Base-by-base conservation (phyloP, 2,797 vertebrate genomes). In the Cossypha heuglini region DNA sequence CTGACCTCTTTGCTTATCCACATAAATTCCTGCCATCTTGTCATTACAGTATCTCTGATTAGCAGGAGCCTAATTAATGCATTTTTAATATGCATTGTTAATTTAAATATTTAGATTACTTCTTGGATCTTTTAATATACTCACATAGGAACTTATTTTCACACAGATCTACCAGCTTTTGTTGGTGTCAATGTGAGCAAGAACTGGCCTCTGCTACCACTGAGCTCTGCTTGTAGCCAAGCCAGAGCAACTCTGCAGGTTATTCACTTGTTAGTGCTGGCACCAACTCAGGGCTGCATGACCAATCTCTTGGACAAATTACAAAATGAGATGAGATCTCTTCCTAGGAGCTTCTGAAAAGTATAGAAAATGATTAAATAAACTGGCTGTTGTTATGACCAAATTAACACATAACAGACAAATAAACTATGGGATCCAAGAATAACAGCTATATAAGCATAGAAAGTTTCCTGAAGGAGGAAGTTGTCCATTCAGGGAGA, bases 71-170 rank as follows among this genome's bases (percentile, higher is more conserved):
- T 72, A 79, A 85, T 58, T 48, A 91, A 58, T 21, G 51, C 11
- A 46, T 31, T 72, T 63, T 87, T 59, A 29, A 46, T 14, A 19
- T 59, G 28, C 25, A 42, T 31, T 79, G 19, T 26, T 80, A 42
- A 79, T 74, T 85, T 61, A 72, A 89, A 66, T 66, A 91, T 19
- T 89, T 66, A 55, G 48, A 80, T 31, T 71, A 40, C 38, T 73
- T 54, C 51, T n/a, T 75, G 40, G 46, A 58, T 49, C 16, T 86
- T 85, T 86, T 26, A 38, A 71, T 37, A 62, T 18, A 37, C 10
- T 37, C 24, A 14, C 18, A 58, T 1, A 62, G 16, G 28, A 43
- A 63, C 26, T 31, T 42, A 43, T 63, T 84, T 83, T 72, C 35
- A 67, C 25, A 45, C 1, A 68, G 29, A 35, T 83, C 76, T n/a